These are phyloP conservation scores for Blera fallax DNA, from an alignment of 2,888 invertebrate species.

Conservation along the genomic window DNA sequence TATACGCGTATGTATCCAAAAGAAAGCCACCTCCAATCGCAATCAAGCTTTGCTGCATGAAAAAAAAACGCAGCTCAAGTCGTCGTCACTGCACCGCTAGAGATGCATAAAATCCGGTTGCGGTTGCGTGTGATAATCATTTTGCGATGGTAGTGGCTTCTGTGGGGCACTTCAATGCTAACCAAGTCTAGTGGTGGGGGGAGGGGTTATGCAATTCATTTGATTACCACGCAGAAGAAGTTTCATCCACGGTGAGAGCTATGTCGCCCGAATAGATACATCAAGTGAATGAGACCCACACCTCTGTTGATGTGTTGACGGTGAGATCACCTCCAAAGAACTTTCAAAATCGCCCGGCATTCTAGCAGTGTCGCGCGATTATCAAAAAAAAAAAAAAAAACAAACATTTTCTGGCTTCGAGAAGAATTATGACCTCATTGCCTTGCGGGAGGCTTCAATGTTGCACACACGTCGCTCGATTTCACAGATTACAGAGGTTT, in stretches of 20 bases:
- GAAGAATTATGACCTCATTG: background rate
- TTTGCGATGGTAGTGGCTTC: constrained; percentile 12
- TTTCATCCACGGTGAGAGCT: background rate
- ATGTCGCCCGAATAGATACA: background rate
- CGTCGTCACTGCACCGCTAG: constrained; percentile 31
- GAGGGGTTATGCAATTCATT: constrained; percentile 13
- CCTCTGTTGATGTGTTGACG: background rate
- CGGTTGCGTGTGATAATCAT: constrained; percentile 52
- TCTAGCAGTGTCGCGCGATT: background rate
- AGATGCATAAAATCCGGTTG: constrained; percentile 35
- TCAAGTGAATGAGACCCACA: background rate
- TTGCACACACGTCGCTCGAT: background rate
- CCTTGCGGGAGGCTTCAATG: background rate
- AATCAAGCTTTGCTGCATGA: background rate
- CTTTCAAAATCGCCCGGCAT: background rate
- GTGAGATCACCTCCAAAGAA: background rate
- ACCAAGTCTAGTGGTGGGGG: background rate
- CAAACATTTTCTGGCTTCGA: background rate
- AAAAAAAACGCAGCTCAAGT: constrained; percentile 5
- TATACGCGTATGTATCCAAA: constrained; percentile 5
- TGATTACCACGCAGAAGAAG: background rate
- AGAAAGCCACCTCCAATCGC: constrained; percentile 10
- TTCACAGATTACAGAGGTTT: background rate
- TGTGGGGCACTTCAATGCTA: background rate
- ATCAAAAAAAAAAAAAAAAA: too few species aligned